phyloP scores from a whole-genome alignment of 2,797 vertebrate species.

The Sparidentex hasta region DNA sequence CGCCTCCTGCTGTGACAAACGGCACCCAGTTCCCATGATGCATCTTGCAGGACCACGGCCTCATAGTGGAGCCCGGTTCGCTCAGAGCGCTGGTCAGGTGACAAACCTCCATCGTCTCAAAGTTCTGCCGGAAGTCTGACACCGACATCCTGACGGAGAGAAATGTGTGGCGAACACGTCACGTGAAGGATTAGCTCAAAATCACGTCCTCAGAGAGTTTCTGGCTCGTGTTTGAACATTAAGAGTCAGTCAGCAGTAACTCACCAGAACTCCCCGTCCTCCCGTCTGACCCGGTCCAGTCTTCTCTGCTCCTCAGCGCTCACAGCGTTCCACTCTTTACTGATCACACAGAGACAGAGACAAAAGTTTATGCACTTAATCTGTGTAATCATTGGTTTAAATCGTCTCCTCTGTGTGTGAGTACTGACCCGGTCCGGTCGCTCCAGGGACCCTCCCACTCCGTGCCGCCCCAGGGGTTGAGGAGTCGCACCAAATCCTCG shows the following conservation, averaged over 20 bases:
- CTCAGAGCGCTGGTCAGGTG: constrained; percentile 75
- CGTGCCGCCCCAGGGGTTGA: constrained; percentile 86
- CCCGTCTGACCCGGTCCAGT: constrained; percentile 60
- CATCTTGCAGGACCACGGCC: constrained; percentile 75
- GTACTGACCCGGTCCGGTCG: constrained; percentile 75
- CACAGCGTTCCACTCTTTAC: constrained; percentile 79
- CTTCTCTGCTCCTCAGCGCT: constrained; percentile 74
- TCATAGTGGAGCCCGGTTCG: neutral
- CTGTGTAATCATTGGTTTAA: too few relatives aligned
- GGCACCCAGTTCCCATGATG: constrained; percentile 83
- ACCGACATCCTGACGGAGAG: constrained; percentile 82
- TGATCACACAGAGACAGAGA: constrained; percentile 45
- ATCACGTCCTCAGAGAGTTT: too few relatives aligned
- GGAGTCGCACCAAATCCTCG: constrained; percentile 80
- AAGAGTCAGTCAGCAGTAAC: constrained; percentile 14
- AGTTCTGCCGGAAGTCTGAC: constrained; percentile 84
- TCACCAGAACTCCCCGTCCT: constrained; percentile 89
- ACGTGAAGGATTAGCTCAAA: neutral
- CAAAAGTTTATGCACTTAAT: neutral
- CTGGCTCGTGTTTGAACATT: constrained; percentile 2
- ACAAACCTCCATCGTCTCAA: constrained; percentile 83
- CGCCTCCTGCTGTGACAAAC: constrained; percentile 71
- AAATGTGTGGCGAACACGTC: too few relatives aligned
- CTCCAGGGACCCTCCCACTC: constrained; percentile 88
- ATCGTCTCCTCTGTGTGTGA: neutral